These are phyloP conservation scores for Bovichtus variegatus DNA, from an alignment of 2,797 vertebrate species.

Conservation along the genomic window DNA sequence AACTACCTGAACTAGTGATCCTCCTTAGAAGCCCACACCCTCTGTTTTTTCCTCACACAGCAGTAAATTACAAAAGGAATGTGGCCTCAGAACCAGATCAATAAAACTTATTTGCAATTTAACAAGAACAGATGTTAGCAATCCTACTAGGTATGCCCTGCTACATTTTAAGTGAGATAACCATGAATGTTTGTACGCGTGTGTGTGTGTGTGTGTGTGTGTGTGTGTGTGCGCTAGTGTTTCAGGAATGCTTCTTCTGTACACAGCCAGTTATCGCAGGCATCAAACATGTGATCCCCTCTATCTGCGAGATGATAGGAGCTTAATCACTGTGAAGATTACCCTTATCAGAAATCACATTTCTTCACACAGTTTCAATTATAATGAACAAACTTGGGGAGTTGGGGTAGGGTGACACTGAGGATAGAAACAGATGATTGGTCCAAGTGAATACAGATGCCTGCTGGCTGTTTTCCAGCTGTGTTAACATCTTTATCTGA, in stretches of 20 bases:
- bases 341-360: constrained; percentile 72
- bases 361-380: constrained; percentile 72
- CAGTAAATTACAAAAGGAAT: constrained; percentile 76
- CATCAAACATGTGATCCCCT: constrained; percentile 64
- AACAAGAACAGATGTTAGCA: constrained; percentile 82
- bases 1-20: constrained; percentile 77
- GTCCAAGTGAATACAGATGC: constrained; percentile 40
- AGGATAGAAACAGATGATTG: constrained; percentile 46
- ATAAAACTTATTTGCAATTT: constrained; percentile 79
- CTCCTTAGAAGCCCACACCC: constrained; percentile 56
- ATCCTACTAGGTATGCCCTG: constrained; percentile 45
- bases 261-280: constrained; percentile 51
- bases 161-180: constrained; percentile 62
- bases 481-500: constrained; percentile 56
- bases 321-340: constrained; percentile 74
- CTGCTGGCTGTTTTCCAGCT: constrained; percentile 62
- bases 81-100: constrained; percentile 68
- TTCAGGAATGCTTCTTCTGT: constrained; percentile 20
- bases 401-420: constrained; percentile 1
- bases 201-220: neutral
- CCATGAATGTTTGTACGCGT: constrained; percentile 14
- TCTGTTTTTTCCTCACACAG: constrained; percentile 48
- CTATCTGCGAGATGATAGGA: constrained; percentile 61
- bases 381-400: constrained; percentile 46
- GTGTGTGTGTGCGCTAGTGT: neutral